Base-by-base conservation (phyloP, 2,113 vertebrate genomes). In the Mastomys natalensis region DNA sequence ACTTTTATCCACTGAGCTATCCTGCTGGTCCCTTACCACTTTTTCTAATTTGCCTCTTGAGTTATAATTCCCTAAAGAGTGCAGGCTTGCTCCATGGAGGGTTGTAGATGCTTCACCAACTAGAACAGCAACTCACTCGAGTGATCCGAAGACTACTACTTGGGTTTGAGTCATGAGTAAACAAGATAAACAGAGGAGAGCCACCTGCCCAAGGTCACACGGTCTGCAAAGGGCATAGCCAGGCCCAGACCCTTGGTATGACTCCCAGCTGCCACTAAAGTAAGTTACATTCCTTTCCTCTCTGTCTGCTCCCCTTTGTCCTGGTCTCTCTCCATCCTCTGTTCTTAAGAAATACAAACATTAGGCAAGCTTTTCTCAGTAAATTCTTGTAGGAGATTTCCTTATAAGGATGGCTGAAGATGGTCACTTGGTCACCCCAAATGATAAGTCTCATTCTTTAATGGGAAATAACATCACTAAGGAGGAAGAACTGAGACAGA, bases 61-160 rank as follows among this genome's bases (percentile, higher is more conserved):
- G 37, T 40, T 60, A 40, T 2, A 5, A 24, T 43, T 84, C 24
- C 53, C 13, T 53, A 43, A 48, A 80, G 88, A 82, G 76, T 10
- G 7, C 11, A 40, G 37, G 9, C 19, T n/a, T 93, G 29, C 40
- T 66, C 19, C 48, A 40, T 19, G 2, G 60, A 91, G 40, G 40
- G 45, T 48, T 62, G 34, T 48, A 17, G 29, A 15, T 4, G 37
- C 86, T 7, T 84, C 22, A 68, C 37, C 53, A 29, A 8, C 37
- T 68, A 72, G 45, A 55, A 70, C 3, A 51, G 45, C 48, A 10
- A 10, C 55, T 37, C 58, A 58, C 7, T 12, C 24, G 45, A 62
- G 60, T 53, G 31, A 3, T 37, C 13, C 0, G 0, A 1, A 40
- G 68, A 10, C 0, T 48, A 81, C 19, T 21, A 66, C 45, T 40